Base-by-base conservation (phyloP, 2,113 vertebrate genomes). In the Dromaius novaehollandiae region DNA sequence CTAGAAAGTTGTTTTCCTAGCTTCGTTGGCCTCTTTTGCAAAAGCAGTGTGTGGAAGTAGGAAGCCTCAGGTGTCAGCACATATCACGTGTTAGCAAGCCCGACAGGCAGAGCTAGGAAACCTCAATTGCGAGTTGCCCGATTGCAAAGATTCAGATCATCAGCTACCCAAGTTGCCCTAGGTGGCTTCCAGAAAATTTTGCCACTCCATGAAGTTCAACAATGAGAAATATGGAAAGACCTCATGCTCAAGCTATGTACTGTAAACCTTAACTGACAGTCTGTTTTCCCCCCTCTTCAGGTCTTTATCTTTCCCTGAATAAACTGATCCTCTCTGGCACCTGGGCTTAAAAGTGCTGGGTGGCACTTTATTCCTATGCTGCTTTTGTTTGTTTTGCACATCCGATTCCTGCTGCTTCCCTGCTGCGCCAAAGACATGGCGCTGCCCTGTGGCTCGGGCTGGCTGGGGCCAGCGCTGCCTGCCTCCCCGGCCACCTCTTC, bases 61-160 rank as follows among this genome's bases (percentile, higher is more conserved):
- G 71, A 38, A 68, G 75, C 58, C 22, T 20, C 78, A 9, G 2
- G 21, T 20, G 58, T 13, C 13, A 65, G 34, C 2, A 63, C 1
- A 10, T 3, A 0, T 1, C 0, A 3, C 11, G 38, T 20, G 0
- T 10, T 78, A 19, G 69, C 5, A 9, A 93, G 56, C 77, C 55
- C 44, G 34, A 48, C 13, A 38, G 4, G 9, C 44, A 11, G 24
- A 13, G 36, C n/a, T 1, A 2, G 78, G 34, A 42, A 48, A 7
- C 1, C 2, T 7, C 44, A 24, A 0, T 13, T 48, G 12, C 56
- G 76, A 76, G 20, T 0, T 7, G 2, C 48, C 83, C 4, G 6
- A 8, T 40, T 34, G 73, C 68, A 15, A 17, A 17, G 13, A 2
- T 8, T 0, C 32, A 63, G 77, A 1, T 44, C 68, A 7, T 12